These are phyloP conservation scores for Tachysurus fulvidraco DNA, from an alignment of 2,113 vertebrate species.

Conservation along the genomic window DNA sequence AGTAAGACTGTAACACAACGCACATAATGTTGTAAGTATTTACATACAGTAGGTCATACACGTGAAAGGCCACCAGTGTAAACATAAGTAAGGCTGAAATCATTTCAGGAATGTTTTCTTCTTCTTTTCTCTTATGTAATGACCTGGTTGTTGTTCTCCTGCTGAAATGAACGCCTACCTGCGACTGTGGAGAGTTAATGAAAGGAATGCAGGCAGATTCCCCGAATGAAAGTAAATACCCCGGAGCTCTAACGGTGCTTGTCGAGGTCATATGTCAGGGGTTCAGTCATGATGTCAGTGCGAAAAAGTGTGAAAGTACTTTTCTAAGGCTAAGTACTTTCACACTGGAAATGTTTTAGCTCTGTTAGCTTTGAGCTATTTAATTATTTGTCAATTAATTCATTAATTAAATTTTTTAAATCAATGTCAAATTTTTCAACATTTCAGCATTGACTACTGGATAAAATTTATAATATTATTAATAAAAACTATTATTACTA, in stretches of 20 bases:
- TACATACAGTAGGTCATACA: background rate
- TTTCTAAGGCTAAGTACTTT: background rate
- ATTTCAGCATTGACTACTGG: background rate
- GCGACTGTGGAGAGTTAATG: constrained; percentile 38
- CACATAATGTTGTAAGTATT: background rate
- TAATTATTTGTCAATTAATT: background rate
- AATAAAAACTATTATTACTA: too few relatives aligned
- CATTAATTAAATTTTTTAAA: accelerated
- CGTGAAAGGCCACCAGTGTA: constrained; percentile 11
- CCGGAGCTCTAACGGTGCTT: background rate
- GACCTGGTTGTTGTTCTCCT: constrained; percentile 41
- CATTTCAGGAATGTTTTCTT: constrained; percentile 40
- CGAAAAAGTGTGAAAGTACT: too few relatives aligned
- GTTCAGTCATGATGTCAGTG: background rate
- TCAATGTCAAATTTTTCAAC: background rate
- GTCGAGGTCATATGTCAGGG: constrained; percentile 12
- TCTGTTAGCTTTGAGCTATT: background rate
- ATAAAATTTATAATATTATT: background rate
- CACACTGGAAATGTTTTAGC: background rate
- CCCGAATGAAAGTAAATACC: constrained; percentile 35
- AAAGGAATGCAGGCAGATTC: background rate
- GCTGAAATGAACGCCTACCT: constrained; percentile 38
- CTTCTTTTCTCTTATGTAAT: constrained; percentile 29
- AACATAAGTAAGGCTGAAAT: constrained; percentile 29
- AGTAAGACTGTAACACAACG: background rate